A percentile compares a stretch with the other conserved stretches of the same genome.
These are phyloP conservation scores for Tridacna crocea DNA, from an alignment of 2,888 invertebrate genomes.

Conservation along the genomic window DNA sequence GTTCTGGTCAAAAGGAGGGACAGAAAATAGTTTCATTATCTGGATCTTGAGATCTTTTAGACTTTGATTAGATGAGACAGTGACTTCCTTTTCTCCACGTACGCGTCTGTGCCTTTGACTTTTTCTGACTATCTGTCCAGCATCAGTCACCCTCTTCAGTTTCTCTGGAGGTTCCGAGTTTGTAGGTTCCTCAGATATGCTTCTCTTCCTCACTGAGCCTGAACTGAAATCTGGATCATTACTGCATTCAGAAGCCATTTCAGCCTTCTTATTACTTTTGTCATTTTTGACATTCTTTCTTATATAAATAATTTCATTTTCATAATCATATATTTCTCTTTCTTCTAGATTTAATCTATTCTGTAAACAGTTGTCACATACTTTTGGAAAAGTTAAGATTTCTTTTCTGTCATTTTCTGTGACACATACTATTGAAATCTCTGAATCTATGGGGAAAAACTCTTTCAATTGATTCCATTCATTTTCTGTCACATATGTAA, in stretches of 20 bases:
- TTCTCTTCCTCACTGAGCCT: slow-evolving; percentile 45
- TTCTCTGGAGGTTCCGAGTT: slow-evolving; percentile 68
- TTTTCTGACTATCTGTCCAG: slow-evolving; percentile 67
- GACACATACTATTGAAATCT: slow-evolving; percentile 65
- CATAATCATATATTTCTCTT: slow-evolving; percentile 75
- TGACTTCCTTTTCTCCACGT: slow-evolving; percentile 84
- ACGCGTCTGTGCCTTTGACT: slow-evolving; percentile 84
- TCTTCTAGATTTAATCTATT: slow-evolving; percentile 75
- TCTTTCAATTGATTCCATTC: slow-evolving; percentile 76
- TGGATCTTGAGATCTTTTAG: slow-evolving; percentile 85
- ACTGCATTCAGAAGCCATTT: slow-evolving; percentile 36
- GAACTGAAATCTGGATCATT: slow-evolving; percentile 64
- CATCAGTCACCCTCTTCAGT: slow-evolving; percentile 51
- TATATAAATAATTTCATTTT: slow-evolving; percentile 76
- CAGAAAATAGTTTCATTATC: slow-evolving; percentile 84
- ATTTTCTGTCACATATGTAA: slow-evolving; percentile 70
- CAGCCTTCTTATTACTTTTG: slow-evolving; percentile 37
- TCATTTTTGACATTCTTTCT: slow-evolving; percentile 64
- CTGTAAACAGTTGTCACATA: slow-evolving; percentile 78
- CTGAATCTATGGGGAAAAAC: slow-evolving; percentile 72
- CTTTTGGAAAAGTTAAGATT: slow-evolving; percentile 64
- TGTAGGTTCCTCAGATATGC: slow-evolving; percentile 20
- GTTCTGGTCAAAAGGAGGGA: slow-evolving; percentile 84
- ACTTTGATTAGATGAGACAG: slow-evolving; percentile 83
- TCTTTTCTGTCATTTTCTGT: slow-evolving; percentile 61